Percentiles rank a stretch among this genome's conserved stretches.
Evolutionary conservation across 2,888 invertebrate species (phyloP).

Genomic region (Agonopterix alstromeriana): DNA sequence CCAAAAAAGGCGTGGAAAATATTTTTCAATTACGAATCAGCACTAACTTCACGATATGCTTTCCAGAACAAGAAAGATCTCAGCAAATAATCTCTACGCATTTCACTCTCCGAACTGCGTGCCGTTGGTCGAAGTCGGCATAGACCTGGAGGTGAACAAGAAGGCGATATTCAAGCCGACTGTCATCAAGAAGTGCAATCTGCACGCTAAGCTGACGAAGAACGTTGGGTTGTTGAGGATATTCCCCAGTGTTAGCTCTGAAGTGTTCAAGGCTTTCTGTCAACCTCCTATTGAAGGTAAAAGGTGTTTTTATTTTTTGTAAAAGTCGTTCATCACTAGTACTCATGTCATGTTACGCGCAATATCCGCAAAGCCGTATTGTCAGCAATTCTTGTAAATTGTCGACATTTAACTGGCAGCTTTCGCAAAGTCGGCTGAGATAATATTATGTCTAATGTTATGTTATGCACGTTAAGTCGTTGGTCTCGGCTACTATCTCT

Average conservation of each 20-base stretch:
- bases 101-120: constrained; percentile 92
- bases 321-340: no score
- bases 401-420: no score
- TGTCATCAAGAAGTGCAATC: constrained; percentile 77
- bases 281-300: constrained; percentile 83
- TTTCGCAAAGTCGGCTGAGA: no score
- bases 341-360: no score
- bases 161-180: constrained; percentile 60
- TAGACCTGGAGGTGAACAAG: constrained; percentile 82
- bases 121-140: constrained; percentile 88
- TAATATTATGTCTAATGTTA: no score
- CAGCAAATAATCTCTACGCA: constrained; percentile 83
- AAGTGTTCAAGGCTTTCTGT: constrained; percentile 83
- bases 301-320: not conserved
- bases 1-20: no score
- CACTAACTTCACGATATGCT: not conserved
- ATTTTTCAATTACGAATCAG: not conserved
- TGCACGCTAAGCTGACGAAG: constrained; percentile 85
- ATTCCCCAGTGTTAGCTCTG: constrained; percentile 93
- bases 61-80: constrained; percentile 83
- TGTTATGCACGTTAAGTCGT: no score
- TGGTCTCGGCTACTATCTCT: no score
- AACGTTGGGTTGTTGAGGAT: constrained; percentile 92
- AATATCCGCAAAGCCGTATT: no score
- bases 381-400: no score